A percentile compares a stretch with the other conserved stretches of the same genome.
phyloP scores from a whole-genome alignment of 2,888 invertebrate genomes.

The Pandemis cinnamomeana region DNA sequence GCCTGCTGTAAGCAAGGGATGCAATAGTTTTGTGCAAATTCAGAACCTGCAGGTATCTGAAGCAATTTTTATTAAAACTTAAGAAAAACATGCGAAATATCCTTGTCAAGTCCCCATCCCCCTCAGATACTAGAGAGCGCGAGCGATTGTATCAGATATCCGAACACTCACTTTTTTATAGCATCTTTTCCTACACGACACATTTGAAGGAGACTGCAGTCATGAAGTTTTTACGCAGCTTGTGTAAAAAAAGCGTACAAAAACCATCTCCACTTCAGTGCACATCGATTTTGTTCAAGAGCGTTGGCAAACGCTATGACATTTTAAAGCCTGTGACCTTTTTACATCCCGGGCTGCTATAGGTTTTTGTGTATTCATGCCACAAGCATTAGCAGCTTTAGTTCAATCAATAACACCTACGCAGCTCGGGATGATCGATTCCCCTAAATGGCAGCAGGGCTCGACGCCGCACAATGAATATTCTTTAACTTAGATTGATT shows the following conservation, averaged over 20 bases:
- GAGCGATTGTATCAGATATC: not conserved
- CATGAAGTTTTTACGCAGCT: not conserved
- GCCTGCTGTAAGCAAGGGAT: not conserved
- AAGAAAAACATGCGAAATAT: no score
- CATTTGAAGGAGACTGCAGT: not conserved
- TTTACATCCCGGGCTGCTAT: constrained; percentile 19
- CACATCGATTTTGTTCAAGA: constrained; percentile 9
- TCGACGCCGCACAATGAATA: constrained; percentile 39
- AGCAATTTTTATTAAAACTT: no score
- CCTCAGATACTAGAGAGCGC: not conserved
- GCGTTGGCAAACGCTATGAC: constrained; percentile 19
- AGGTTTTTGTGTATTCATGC: constrained; percentile 25
- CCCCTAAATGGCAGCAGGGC: constrained; percentile 46
- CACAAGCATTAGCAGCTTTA: constrained; percentile 20
- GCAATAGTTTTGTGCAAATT: not conserved
- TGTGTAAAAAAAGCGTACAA: not conserved
- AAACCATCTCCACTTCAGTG: not conserved
- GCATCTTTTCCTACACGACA: not conserved
- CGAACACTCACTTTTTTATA: not conserved
- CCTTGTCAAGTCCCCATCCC: not conserved
- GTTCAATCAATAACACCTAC: constrained; percentile 43
- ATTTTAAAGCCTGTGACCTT: constrained; percentile 32
- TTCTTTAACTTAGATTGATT: constrained; percentile 33
- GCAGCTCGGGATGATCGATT: constrained; percentile 49
- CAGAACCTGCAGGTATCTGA: not conserved